Percentiles rank a stretch among this genome's conserved stretches.
Evolutionary conservation across 2,113 vertebrate species (phyloP).

Genomic region (Crotalus helleri): DNA sequence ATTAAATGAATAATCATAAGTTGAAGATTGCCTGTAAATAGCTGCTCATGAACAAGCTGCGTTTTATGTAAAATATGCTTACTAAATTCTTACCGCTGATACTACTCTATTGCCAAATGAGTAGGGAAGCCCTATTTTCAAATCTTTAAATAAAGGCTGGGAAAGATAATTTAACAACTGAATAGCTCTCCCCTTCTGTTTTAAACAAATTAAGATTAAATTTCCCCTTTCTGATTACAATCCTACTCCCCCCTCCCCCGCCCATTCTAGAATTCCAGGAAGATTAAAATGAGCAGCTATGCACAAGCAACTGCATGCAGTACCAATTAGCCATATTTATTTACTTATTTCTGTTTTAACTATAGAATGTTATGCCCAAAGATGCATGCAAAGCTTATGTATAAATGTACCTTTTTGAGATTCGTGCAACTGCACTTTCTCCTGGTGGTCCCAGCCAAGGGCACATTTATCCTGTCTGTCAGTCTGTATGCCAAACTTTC

Average conservation of each 20-base stretch:
- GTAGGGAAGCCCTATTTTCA: background rate
- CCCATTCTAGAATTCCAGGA: background rate
- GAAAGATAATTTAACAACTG: background rate
- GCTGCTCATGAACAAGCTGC: background rate
- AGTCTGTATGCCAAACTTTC: constrained; percentile 95
- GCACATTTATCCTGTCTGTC: constrained; percentile 96
- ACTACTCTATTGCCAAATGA: background rate
- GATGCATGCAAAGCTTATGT: background rate
- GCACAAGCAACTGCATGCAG: background rate
- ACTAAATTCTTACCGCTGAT: background rate
- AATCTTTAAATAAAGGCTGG: background rate
- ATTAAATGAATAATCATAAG: background rate
- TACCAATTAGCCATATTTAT: background rate
- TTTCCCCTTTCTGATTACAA: background rate
- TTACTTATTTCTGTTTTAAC: background rate
- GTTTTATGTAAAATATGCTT: background rate
- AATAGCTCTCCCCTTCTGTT: background rate
- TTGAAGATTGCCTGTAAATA: background rate
- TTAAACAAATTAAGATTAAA: background rate
- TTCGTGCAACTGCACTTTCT: constrained; percentile 91
- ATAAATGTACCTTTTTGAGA: constrained; percentile 88
- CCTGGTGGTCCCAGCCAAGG: constrained; percentile 97
- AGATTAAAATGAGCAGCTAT: background rate
- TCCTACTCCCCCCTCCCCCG: background rate
- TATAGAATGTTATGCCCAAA: background rate